Evolutionary conservation across 2,113 vertebrate species (phyloP), one percentile per base, ranked within the genome.

Genomic region (Serilophus lunatus): DNA sequence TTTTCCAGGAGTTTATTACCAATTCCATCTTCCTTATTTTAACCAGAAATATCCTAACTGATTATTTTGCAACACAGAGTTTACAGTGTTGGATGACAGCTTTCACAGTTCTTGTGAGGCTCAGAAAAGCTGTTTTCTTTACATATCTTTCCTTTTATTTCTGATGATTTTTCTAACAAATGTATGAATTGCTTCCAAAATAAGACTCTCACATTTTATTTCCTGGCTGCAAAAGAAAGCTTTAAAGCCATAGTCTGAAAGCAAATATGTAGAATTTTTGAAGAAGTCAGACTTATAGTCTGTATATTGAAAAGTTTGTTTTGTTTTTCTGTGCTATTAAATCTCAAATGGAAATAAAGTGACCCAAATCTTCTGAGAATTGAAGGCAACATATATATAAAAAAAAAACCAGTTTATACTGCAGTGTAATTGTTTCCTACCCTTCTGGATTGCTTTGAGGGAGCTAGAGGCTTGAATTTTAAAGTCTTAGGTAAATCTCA

Each of bases 401-500:
- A 93, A 42, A 83, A 64, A 93, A 90, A 76, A 47, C 12, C 20
- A 61, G 29, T 54, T 82, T 87, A 36, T 66, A 56, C 50, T 82
- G 53, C 70, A 69, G 14, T 45, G 14, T 33, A 84, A 59, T 71
- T 91, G 40, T 90, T 94, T 92, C 28, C 61, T 86, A 35, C 22
- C 33, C 13, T 71, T 91, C 77, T 68, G 23, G 51, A 72, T 72
- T 89, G 13, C 61, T 91, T 49, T 79, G 40, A 95, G 74, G 61
- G 53, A 92, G 63, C 15, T 69, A 69, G 54, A 76, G 69, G 74
- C 33, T 89, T 92, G 81, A 89, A 89, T 92, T 92, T 72, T 89
- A 56, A 83, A 74, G 36, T 84, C 40, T 68, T 89, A 78, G 18
- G 60, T 82, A 92, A 95, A 87, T 82, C 26, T 86, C 23, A 10